A percentile compares a stretch with the other conserved stretches of the same genome.
Conservation (phyloP, 2,888 invertebrate genomes). For the Tetrapedia diversipes region DNA sequence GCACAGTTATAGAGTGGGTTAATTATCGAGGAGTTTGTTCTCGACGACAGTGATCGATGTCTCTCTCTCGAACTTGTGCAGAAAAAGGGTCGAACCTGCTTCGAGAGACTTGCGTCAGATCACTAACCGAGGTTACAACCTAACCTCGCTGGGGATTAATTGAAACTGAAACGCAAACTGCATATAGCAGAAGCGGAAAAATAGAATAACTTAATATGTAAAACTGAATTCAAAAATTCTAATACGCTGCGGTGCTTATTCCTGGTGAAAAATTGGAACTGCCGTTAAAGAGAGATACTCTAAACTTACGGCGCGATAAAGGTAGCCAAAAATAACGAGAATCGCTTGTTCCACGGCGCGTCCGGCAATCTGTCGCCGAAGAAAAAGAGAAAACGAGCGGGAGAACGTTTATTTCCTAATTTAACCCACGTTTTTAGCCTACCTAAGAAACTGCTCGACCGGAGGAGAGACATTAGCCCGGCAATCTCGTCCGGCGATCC, state of each 20-base stretch:
- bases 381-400: neutral
- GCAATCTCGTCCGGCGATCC: constrained; percentile 24
- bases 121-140: too few species aligned
- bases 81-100: neutral
- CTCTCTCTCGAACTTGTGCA: neutral
- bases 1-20: constrained; percentile 1
- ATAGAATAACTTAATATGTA: too few species aligned
- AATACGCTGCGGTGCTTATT: too few species aligned
- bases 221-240: too few species aligned
- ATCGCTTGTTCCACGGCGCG: neutral
- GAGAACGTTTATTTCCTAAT: constrained; percentile 45
- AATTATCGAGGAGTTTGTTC: constrained; percentile 17
- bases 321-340: neutral
- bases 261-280: neutral
- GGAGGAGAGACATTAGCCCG: constrained; percentile 36
- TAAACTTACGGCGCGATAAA: neutral
- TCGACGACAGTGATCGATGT: constrained; percentile 3
- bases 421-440: constrained; percentile 14
- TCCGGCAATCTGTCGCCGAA: neutral
- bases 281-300: neutral
- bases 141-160: too few species aligned
- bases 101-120: too few species aligned
- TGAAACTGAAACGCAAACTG: too few species aligned
- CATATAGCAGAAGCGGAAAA: too few species aligned
- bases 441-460: constrained; percentile 26